A percentile compares a stretch with the other conserved stretches of the same genome.
Evolutionary conservation across 2,113 vertebrate species (phyloP).

Genomic region (Thamnaconus septentrionalis): DNA sequence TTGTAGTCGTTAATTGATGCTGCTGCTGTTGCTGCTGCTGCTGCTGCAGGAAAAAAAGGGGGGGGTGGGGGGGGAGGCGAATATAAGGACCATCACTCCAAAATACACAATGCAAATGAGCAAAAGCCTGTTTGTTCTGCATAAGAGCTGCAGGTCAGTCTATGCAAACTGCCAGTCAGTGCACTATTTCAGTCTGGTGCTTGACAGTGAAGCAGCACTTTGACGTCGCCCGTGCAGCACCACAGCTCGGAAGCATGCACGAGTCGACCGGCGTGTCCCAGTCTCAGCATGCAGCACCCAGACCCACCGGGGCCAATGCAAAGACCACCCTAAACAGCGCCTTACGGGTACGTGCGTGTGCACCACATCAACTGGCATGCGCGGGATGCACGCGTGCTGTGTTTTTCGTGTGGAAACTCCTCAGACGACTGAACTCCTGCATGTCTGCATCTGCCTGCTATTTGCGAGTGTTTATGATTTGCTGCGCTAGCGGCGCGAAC

Average conservation of each 20-base stretch:
- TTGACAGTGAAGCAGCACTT: too few relatives aligned
- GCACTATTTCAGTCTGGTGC: too few relatives aligned
- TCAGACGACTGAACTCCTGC: constrained; percentile 67
- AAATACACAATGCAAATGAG: too few relatives aligned
- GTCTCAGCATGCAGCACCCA: constrained; percentile 22
- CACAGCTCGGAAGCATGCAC: constrained; percentile 32
- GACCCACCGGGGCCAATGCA: constrained; percentile 25
- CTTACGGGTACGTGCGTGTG: constrained; percentile 51
- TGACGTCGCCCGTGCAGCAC: too few relatives aligned
- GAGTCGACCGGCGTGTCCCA: constrained; percentile 12
- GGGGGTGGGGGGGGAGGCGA: too few relatives aligned
- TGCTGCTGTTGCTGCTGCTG: too few relatives aligned
- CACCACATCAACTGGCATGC: constrained; percentile 52
- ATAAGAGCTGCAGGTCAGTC: too few relatives aligned
- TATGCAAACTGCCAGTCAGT: too few relatives aligned
- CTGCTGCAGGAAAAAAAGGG: too few relatives aligned
- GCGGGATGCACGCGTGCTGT: constrained; percentile 52
- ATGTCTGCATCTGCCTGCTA: constrained; percentile 75
- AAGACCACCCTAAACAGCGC: constrained; percentile 61
- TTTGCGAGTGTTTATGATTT: constrained; percentile 76
- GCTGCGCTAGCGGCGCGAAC: constrained; percentile 66
- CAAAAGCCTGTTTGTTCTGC: too few relatives aligned
- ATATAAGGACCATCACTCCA: too few relatives aligned
- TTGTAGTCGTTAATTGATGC: neutral
- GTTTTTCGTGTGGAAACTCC: constrained; percentile 43